Evolutionary conservation across 2,113 vertebrate species (phyloP).

Genomic region (Zosterops lateralis): DNA sequence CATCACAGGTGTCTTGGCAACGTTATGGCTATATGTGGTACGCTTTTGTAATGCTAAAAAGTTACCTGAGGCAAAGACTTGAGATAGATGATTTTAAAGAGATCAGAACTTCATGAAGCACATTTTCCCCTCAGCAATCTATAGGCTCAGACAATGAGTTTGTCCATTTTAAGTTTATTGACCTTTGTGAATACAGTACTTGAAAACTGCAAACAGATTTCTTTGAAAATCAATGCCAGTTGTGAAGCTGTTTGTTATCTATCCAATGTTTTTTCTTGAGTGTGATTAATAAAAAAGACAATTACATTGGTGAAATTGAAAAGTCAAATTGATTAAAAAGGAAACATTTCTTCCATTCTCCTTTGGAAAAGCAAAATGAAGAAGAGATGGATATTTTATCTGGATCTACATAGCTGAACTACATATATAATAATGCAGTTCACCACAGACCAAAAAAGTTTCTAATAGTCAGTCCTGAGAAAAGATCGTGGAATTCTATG

Average conservation of each 20-base stretch:
- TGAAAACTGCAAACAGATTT: background rate
- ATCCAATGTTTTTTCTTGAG: background rate
- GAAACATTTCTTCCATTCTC: background rate
- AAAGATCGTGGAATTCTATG: background rate
- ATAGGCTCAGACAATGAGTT: background rate
- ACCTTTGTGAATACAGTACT: background rate
- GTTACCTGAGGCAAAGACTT: background rate
- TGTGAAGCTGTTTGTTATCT: background rate
- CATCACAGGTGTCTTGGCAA: background rate
- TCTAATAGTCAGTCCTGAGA: background rate
- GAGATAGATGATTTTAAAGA: background rate
- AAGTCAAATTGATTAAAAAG: background rate
- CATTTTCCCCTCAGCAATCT: background rate
- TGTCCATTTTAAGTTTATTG: constrained; percentile 24
- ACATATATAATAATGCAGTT: background rate
- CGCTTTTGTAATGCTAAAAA: background rate
- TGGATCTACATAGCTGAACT: background rate
- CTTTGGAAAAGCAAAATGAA: background rate
- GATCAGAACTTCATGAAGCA: background rate
- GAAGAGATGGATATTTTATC: background rate
- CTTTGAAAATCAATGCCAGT: background rate
- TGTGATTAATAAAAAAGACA: background rate
- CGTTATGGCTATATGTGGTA: background rate
- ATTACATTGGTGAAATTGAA: background rate
- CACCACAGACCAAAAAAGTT: background rate